These are phyloP conservation scores for Nothocercus nigrocapillus DNA, from an alignment of 2,113 vertebrate species.

Conservation along the genomic window DNA sequence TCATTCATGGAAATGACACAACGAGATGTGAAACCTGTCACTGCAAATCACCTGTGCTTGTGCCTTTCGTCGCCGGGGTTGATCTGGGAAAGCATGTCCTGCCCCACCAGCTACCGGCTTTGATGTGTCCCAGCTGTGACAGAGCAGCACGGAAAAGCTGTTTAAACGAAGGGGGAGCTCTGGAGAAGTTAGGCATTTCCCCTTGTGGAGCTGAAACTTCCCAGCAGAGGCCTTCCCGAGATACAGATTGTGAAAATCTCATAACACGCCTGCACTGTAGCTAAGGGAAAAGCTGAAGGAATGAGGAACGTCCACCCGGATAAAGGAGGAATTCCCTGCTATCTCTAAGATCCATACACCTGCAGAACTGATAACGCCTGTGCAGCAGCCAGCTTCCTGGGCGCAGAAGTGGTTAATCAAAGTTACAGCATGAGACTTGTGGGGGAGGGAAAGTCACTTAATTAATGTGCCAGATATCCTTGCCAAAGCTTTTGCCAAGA, in stretches of 20 bases:
- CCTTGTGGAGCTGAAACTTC: neutral
- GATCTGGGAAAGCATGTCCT: slow-evolving; percentile 41
- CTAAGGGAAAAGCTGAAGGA: slow-evolving; percentile 22
- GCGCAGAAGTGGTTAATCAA: slow-evolving; percentile 59
- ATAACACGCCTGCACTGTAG: neutral
- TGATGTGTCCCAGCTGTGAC: slow-evolving; percentile 61
- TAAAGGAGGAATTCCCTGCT: slow-evolving; percentile 35
- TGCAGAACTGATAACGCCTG: slow-evolving; percentile 47
- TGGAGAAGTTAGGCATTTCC: neutral
- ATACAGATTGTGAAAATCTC: neutral
- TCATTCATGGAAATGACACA: slow-evolving; percentile 59
- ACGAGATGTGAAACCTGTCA: slow-evolving; percentile 48
- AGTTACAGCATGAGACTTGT: slow-evolving; percentile 34
- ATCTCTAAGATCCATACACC: slow-evolving; percentile 53
- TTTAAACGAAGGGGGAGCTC: neutral
- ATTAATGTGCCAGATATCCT: slow-evolving; percentile 68
- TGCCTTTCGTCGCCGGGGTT: slow-evolving; percentile 22
- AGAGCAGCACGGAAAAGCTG: slow-evolving; percentile 40
- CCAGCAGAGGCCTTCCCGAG: slow-evolving; percentile 13
- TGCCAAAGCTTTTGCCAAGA: slow-evolving; percentile 68
- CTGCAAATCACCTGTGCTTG: slow-evolving; percentile 49
- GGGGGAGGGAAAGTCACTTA: slow-evolving; percentile 42
- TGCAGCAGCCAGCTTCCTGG: slow-evolving; percentile 19
- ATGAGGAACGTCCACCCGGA: slow-evolving; percentile 23
- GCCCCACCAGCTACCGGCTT: slow-evolving; percentile 54